Conservation (phyloP, 2,888 invertebrate genomes). For the Platypus cylindrus region DNA sequence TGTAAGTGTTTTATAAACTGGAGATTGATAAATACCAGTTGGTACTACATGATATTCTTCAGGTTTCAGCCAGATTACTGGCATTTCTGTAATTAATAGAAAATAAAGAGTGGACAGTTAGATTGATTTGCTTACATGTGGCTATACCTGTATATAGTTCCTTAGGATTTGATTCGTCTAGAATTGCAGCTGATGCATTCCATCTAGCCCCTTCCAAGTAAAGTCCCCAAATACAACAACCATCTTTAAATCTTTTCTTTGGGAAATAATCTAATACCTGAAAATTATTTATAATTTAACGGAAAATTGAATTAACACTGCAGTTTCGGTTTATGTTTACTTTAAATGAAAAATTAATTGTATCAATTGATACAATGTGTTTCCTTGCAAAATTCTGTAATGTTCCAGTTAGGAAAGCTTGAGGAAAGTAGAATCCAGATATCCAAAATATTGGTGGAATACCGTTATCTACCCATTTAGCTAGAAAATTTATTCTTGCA, state of each 20-base stretch:
- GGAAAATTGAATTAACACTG: neutral
- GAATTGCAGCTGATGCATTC: constrained; percentile 41
- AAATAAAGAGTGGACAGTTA: neutral
- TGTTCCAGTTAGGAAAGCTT: constrained; percentile 72
- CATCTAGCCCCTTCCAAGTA: constrained; percentile 71
- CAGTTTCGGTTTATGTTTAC: constrained; percentile 29
- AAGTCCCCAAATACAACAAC: constrained; percentile 53
- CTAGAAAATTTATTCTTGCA: constrained; percentile 49
- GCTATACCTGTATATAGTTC: constrained; percentile 54
- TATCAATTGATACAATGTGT: constrained; percentile 63
- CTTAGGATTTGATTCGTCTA: constrained; percentile 51
- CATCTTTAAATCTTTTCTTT: constrained; percentile 40
- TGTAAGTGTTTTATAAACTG: constrained; percentile 52
- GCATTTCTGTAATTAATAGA: constrained; percentile 43
- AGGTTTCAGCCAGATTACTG: constrained; percentile 56
- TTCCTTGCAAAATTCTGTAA: constrained; percentile 73
- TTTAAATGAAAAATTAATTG: constrained; percentile 48
- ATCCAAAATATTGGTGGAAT: constrained; percentile 72
- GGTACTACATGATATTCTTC: constrained; percentile 48
- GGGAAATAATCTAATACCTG: constrained; percentile 40
- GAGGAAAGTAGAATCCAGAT: constrained; percentile 76
- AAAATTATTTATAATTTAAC: too few species aligned
- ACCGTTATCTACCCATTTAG: constrained; percentile 50
- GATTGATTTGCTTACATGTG: neutral
- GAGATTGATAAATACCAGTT: constrained; percentile 43